phyloP scores from a whole-genome alignment of 2,797 vertebrate genomes.

The Pantherophis alleghaniensis region DNA sequence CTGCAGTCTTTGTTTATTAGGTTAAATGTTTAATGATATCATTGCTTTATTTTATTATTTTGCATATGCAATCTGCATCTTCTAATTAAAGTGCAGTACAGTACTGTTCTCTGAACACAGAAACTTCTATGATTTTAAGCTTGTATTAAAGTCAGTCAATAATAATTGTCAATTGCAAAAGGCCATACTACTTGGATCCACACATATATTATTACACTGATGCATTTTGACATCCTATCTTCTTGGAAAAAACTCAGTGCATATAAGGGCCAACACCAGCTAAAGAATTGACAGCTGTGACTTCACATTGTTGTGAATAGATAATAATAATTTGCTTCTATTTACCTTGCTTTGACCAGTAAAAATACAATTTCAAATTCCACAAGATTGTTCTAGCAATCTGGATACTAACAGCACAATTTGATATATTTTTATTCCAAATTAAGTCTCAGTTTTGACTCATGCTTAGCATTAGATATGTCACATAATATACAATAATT shows the following conservation, averaged over 20 bases:
- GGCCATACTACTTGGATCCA: neutral
- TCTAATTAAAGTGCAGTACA: neutral
- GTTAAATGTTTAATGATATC: neutral
- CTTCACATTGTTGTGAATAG: neutral
- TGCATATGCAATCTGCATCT: neutral
- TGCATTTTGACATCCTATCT: neutral
- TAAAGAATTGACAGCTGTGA: neutral
- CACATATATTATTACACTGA: neutral
- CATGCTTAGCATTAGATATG: neutral
- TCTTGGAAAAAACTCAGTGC: neutral
- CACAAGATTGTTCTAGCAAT: neutral
- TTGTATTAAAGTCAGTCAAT: neutral
- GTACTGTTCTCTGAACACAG: neutral
- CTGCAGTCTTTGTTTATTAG: neutral
- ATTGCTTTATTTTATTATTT: neutral
- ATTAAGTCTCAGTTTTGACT: neutral
- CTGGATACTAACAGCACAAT: neutral
- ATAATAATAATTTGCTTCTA: neutral
- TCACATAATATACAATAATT: neutral
- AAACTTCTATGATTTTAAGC: neutral
- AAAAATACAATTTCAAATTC: slow-evolving; percentile 1
- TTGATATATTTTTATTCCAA: neutral
- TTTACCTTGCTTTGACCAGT: neutral
- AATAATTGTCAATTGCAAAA: neutral
- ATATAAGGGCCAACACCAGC: neutral